Evolutionary conservation across 2,888 invertebrate genomes (phyloP).

Genomic region (Oligia fasciuncula): DNA sequence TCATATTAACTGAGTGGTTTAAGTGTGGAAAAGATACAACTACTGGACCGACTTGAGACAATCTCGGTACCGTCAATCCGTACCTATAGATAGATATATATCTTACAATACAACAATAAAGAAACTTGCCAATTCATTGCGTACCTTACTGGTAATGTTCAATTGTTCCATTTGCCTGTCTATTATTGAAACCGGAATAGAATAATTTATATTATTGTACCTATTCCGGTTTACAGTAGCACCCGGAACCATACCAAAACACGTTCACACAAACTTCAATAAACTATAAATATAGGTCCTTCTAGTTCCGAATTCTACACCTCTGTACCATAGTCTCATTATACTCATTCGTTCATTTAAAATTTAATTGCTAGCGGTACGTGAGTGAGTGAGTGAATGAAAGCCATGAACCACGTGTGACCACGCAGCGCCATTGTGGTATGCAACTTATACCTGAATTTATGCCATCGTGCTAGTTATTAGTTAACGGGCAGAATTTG

Average conservation of each 20-base stretch:
- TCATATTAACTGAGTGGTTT: not conserved
- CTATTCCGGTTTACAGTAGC: not conserved
- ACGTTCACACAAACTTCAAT: slow-evolving; percentile 1
- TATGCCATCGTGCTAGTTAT: not conserved
- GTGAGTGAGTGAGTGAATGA: slow-evolving; percentile 61
- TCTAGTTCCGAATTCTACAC: not conserved
- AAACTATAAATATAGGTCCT: not conserved
- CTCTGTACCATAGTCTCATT: slow-evolving; percentile 71
- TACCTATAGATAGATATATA: not conserved
- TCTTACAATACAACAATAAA: not conserved
- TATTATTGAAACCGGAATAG: slow-evolving; percentile 11
- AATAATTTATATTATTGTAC: not conserved
- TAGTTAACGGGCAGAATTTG: no score
- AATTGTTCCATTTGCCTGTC: slow-evolving; percentile 1
- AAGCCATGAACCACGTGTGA: slow-evolving; percentile 46
- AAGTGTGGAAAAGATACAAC: not conserved
- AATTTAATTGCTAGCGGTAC: slow-evolving; percentile 75
- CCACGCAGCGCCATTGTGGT: slow-evolving; percentile 12
- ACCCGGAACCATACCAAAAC: not conserved
- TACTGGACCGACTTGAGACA: not conserved
- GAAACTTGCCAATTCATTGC: not conserved
- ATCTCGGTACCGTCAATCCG: not conserved
- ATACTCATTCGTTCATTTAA: slow-evolving; percentile 80
- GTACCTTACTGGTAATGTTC: not conserved
- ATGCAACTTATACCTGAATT: slow-evolving; percentile 28